Evolutionary conservation across 37 sponge, comb jelly and placozoan species (phyloP), one percentile per base, ranked within the genome.

Genomic region (Halisarca cf. caerulea): DNA sequence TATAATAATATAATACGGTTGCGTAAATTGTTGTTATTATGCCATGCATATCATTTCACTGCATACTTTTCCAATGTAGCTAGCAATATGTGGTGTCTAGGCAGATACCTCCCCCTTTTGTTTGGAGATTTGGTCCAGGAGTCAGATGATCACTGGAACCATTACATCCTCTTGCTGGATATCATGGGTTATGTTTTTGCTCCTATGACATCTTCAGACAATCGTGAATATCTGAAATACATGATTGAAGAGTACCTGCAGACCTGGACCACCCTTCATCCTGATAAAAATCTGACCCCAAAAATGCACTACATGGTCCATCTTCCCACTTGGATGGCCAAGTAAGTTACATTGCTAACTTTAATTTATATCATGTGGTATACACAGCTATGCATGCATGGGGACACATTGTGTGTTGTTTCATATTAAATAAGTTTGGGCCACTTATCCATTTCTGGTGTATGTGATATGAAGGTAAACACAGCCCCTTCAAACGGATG

Each of bases 61-160:
- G 6, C 6, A 47, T 47, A 11, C 4, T 30, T 18, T 68, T 28
- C 35, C 4, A 35, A 2, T 47, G 51, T 68, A 89, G 94, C 94
- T 53, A 42, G 85, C 2, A 82, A 93, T 64, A 81, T 90, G 82
- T 93, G 94, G 88, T 87, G 91, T 72, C 73, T 93, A 20, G 88
- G 75, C 27, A 27, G 90, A 28, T 51, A 77, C 30, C 82, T 89
- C 2, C 94, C 94, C 20, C 53, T 93, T 8, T 2, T 93, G 33
- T 44, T 93, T 78, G 90, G 94, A 1, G 71, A 84, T 20, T 43
- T 72, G 28, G 85, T 93, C 33, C 58, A 66, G 14, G 82, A 83
- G 36, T 30, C 30, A 30, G 57, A 89, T 23, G 36, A 36, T 11
- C 17, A 87, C 41, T 92, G 89, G 89, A 42, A 79, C 0, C 85